Evolutionary conservation across 2,888 invertebrate genomes (phyloP).

Genomic region (Ochropacha duplaris): DNA sequence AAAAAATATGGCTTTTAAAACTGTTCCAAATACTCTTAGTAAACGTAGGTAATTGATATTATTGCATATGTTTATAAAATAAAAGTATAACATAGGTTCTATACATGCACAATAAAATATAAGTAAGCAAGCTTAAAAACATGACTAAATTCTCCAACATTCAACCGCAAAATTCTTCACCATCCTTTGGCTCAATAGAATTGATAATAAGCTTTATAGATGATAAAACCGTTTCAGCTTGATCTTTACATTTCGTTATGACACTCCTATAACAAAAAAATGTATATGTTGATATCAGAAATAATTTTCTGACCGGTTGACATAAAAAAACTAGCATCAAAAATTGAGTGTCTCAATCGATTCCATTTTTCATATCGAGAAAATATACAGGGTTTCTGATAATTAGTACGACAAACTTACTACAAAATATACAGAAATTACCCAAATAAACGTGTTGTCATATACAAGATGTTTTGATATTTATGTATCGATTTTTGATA

Average conservation of each 20-base stretch:
- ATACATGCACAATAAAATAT: neutral
- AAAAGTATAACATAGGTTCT: neutral
- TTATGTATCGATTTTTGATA: too few relatives aligned
- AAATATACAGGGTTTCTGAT: too few relatives aligned
- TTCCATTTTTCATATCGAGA: too few relatives aligned
- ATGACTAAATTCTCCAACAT: neutral
- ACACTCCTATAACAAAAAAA: slow-evolving; percentile 47
- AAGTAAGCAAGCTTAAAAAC: neutral
- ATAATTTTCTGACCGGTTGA: too few relatives aligned
- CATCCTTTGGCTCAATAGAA: too few relatives aligned
- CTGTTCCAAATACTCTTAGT: neutral
- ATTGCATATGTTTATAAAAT: too few relatives aligned
- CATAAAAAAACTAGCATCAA: too few relatives aligned
- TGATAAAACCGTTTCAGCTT: slow-evolving; percentile 28
- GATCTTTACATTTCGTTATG: slow-evolving; percentile 39
- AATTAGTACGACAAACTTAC: too few relatives aligned
- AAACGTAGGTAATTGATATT: neutral
- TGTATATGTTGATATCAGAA: neutral
- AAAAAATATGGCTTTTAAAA: neutral
- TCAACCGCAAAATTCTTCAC: neutral
- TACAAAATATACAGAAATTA: too few relatives aligned
- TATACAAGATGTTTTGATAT: too few relatives aligned
- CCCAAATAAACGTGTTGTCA: too few relatives aligned
- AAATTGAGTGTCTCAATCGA: too few relatives aligned
- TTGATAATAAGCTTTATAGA: slow-evolving; percentile 9